These are phyloP conservation scores for Pararge aegeria DNA, from an alignment of 1,140 invertebrate genomes.

Conservation along the genomic window DNA sequence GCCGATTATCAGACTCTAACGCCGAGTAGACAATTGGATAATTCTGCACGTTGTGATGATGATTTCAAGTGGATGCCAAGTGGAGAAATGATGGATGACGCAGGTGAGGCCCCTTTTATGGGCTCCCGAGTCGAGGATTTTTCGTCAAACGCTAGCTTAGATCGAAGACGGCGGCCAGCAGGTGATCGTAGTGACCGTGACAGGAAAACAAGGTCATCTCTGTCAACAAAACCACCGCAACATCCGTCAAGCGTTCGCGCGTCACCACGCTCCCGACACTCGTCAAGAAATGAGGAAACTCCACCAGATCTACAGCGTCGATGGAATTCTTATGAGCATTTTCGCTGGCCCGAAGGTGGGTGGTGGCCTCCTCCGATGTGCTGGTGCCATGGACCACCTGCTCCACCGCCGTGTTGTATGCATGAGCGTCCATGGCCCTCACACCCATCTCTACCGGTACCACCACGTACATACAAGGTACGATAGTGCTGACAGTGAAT, in stretches of 20 bases:
- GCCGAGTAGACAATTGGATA: constrained; percentile 60
- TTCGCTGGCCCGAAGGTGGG: constrained; percentile 73
- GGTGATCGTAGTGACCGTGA: constrained; percentile 72
- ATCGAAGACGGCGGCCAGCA: constrained; percentile 69
- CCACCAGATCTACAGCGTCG: constrained; percentile 67
- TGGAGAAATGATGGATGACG: constrained; percentile 56
- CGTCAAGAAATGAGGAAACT: constrained; percentile 51
- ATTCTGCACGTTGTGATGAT: constrained; percentile 79
- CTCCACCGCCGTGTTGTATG: constrained; percentile 66
- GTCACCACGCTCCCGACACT: constrained; percentile 57
- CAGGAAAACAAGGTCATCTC: constrained; percentile 80
- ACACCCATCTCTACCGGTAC: constrained; percentile 58
- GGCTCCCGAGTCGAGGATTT: constrained; percentile 55
- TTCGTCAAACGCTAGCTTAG: constrained; percentile 69
- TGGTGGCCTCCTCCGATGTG: constrained; percentile 85
- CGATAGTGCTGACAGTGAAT: constrained; percentile 4
- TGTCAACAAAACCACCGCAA: constrained; percentile 73
- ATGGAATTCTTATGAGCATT: constrained; percentile 77
- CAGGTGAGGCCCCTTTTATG: constrained; percentile 48
- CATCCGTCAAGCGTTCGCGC: constrained; percentile 69
- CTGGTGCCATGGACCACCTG: constrained; percentile 68
- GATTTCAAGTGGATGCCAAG: constrained; percentile 82
- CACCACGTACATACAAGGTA: constrained; percentile 64
- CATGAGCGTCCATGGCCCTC: constrained; percentile 67
- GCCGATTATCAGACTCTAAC: constrained; percentile 65